A percentile compares a stretch with the other conserved stretches of the same genome.
These are phyloP conservation scores for Baccha elongata DNA, from an alignment of 2,888 invertebrate species.

Conservation along the genomic window DNA sequence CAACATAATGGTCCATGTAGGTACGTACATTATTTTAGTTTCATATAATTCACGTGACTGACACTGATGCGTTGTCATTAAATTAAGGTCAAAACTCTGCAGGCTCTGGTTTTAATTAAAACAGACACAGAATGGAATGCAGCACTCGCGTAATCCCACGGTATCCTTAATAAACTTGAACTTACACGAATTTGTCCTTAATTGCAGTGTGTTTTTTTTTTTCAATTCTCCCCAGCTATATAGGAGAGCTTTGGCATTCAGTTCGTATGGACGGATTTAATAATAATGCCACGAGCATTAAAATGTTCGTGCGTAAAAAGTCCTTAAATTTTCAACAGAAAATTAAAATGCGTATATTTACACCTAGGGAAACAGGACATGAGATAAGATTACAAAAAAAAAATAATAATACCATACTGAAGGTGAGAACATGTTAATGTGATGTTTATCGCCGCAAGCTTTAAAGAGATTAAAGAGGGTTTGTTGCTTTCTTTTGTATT, in stretches of 20 bases:
- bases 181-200: neutral
- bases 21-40: too few relatives aligned
- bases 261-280: neutral
- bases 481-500: conserved; percentile 20
- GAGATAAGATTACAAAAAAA: neutral
- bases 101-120: neutral
- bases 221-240: too few relatives aligned
- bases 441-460: conserved; percentile 42
- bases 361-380: neutral
- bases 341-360: neutral
- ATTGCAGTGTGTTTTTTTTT: neutral
- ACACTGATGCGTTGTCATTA: neutral
- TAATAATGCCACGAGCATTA: neutral
- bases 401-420: conserved; percentile 24
- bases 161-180: neutral
- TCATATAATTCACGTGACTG: too few relatives aligned
- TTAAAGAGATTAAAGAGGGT: conserved; percentile 31
- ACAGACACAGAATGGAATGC: neutral
- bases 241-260: too few relatives aligned
- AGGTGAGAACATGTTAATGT: conserved; percentile 46
- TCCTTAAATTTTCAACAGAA: neutral
- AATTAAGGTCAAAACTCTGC: neutral
- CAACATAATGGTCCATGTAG: too few relatives aligned
- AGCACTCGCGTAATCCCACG: neutral
- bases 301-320: too few relatives aligned